phyloP scores from a whole-genome alignment of 2,888 invertebrate species.

The Anarsia innoxiella region DNA sequence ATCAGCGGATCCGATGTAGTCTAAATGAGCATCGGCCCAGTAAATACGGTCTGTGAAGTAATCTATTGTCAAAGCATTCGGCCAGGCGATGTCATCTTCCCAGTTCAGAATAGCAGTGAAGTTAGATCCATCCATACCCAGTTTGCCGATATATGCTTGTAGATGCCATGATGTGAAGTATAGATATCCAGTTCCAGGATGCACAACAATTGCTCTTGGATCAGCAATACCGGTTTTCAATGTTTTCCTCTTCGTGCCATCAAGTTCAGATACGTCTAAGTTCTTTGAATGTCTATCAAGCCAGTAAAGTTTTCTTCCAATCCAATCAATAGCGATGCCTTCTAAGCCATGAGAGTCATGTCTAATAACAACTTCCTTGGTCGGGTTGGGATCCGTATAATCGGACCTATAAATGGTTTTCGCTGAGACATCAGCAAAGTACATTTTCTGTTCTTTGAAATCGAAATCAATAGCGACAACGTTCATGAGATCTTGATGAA shows the following conservation, averaged over 20 bases:
- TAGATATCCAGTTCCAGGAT: slow-evolving; percentile 94
- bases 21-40: slow-evolving; percentile 98
- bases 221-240: slow-evolving; percentile 92
- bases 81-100: slow-evolving; percentile 98
- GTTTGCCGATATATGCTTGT: slow-evolving; percentile 95
- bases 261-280: slow-evolving; percentile 94
- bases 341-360: slow-evolving; percentile 98
- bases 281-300: slow-evolving; percentile 96
- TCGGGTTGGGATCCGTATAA: slow-evolving; percentile 73
- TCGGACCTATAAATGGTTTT: slow-evolving; percentile 92
- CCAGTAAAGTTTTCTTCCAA: slow-evolving; percentile 97
- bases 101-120: slow-evolving; percentile 91
- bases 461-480: slow-evolving; percentile 98
- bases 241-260: slow-evolving; percentile 93
- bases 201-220: slow-evolving; percentile 95
- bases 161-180: slow-evolving; percentile 98
- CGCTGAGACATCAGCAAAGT: slow-evolving; percentile 97
- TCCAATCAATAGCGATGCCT: slow-evolving; percentile 98
- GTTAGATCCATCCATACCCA: slow-evolving; percentile 97
- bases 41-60: slow-evolving; percentile 96
- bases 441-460: slow-evolving; percentile 86
- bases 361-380: slow-evolving; percentile 88
- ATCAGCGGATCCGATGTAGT: slow-evolving; percentile 96
- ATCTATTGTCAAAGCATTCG: slow-evolving; percentile 97
- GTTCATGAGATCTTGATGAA: slow-evolving; percentile 96